Conservation (phyloP, 2,797 vertebrate genomes). For the Sebastes hopkinsi region DNA sequence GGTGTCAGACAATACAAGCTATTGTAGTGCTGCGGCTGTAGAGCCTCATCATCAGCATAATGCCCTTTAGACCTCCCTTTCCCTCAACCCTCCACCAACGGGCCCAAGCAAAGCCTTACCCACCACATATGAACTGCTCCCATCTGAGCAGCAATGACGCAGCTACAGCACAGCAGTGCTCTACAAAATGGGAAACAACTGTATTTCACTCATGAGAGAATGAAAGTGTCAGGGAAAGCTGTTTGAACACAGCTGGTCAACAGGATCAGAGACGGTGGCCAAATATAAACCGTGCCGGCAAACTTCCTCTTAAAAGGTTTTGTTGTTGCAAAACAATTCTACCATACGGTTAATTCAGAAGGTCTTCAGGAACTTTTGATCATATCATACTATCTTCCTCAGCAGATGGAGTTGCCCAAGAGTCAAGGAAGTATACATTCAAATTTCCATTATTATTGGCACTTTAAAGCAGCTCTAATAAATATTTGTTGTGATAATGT, state of each 20-base stretch:
- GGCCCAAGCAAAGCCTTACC: slow-evolving; percentile 25
- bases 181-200: neutral
- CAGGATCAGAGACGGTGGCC: neutral
- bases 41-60: slow-evolving; percentile 75
- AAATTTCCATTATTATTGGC: neutral
- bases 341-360: neutral
- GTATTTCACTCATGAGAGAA: neutral
- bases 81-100: slow-evolving; percentile 28
- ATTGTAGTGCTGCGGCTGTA: slow-evolving; percentile 65
- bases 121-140: slow-evolving; percentile 27
- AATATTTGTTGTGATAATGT: neutral
- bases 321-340: neutral
- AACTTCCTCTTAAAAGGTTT: neutral
- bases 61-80: slow-evolving; percentile 64
- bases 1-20: slow-evolving; percentile 73
- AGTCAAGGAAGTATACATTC: neutral
- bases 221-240: neutral
- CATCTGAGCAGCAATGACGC: neutral
- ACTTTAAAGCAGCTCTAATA: neutral
- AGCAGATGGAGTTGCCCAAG: neutral
- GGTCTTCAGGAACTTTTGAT: neutral
- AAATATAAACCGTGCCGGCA: neutral
- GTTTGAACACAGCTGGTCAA: neutral
- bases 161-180: neutral
- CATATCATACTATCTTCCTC: neutral